phyloP scores from a whole-genome alignment of 2,797 vertebrate species.

The Chrysocyon brachyurus region DNA sequence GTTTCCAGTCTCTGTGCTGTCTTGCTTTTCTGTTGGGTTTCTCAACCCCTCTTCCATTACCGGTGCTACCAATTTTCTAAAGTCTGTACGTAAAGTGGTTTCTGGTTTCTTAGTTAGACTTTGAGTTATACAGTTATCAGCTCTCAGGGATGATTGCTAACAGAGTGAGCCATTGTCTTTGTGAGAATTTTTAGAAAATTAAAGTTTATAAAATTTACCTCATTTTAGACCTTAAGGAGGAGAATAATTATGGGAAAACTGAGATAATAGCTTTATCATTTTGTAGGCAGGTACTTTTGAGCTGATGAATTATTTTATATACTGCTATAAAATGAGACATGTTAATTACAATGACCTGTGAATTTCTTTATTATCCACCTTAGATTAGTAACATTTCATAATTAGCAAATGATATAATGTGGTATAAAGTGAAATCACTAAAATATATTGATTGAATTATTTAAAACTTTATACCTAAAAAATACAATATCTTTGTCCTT shows the following conservation, averaged over 20 bases:
- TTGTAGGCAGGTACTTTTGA: constrained; percentile 38
- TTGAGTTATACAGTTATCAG: background rate
- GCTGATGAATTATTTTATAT: constrained; percentile 36
- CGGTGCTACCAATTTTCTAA: background rate
- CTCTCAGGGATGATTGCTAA: background rate
- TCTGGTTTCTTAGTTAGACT: background rate
- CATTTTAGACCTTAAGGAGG: background rate
- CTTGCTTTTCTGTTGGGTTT: background rate
- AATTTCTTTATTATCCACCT: constrained; percentile 34
- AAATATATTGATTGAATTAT: constrained; percentile 20
- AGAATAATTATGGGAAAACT: constrained; percentile 14
- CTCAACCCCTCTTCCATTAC: background rate
- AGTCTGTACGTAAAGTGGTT: background rate
- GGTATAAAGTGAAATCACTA: background rate
- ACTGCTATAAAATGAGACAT: constrained; percentile 44
- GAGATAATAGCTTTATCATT: background rate
- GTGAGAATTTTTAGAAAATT: constrained; percentile 26
- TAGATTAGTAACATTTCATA: constrained; percentile 56
- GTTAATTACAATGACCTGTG: constrained; percentile 48
- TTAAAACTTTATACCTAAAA: constrained; percentile 15
- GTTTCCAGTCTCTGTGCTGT: background rate
- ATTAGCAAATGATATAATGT: background rate
- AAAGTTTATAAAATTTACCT: constrained; percentile 44
- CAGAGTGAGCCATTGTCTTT: background rate
- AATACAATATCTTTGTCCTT: background rate